Percentiles rank a stretch among this genome's conserved stretches.
Evolutionary conservation across 2,113 vertebrate species (phyloP).

Genomic region (Cyprinodon variegatus): DNA sequence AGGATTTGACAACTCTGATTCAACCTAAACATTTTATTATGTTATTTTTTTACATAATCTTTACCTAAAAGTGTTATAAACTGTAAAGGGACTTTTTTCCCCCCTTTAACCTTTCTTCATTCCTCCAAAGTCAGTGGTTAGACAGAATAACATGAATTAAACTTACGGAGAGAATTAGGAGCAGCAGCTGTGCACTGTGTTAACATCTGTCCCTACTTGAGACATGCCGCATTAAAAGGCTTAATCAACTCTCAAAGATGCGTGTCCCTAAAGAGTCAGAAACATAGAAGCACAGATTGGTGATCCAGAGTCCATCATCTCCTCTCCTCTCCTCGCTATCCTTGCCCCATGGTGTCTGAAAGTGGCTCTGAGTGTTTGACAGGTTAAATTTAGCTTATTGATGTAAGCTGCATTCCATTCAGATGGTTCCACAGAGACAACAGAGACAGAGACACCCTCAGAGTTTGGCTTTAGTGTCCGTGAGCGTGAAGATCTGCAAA

Average conservation of each 20-base stretch:
- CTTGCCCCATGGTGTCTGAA: constrained; percentile 71
- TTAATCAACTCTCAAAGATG: constrained; percentile 25
- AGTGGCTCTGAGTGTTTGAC: constrained; percentile 79
- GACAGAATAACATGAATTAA: constrained; percentile 7
- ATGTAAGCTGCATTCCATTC: constrained; percentile 96
- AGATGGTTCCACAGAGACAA: constrained; percentile 57
- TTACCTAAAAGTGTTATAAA: neutral
- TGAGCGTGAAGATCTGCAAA: constrained; percentile 89
- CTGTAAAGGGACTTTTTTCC: neutral
- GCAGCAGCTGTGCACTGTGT: constrained; percentile 3
- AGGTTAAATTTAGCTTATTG: constrained; percentile 96
- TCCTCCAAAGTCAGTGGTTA: constrained; percentile 19
- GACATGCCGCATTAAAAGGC: neutral
- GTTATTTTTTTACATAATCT: neutral
- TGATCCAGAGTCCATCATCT: constrained; percentile 28
- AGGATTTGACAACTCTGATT: neutral
- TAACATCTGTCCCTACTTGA: constrained; percentile 3
- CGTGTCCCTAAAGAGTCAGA: constrained; percentile 22
- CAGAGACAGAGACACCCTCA: constrained; percentile 86
- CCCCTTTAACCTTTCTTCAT: constrained; percentile 9
- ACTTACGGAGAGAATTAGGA: neutral
- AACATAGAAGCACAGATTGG: constrained; percentile 6
- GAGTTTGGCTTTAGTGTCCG: constrained; percentile 85
- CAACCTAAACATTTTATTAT: neutral
- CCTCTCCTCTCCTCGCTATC: constrained; percentile 32